Base-by-base conservation (phyloP, 2,888 invertebrate genomes). In the Drosophila pseudotakahashii region DNA sequence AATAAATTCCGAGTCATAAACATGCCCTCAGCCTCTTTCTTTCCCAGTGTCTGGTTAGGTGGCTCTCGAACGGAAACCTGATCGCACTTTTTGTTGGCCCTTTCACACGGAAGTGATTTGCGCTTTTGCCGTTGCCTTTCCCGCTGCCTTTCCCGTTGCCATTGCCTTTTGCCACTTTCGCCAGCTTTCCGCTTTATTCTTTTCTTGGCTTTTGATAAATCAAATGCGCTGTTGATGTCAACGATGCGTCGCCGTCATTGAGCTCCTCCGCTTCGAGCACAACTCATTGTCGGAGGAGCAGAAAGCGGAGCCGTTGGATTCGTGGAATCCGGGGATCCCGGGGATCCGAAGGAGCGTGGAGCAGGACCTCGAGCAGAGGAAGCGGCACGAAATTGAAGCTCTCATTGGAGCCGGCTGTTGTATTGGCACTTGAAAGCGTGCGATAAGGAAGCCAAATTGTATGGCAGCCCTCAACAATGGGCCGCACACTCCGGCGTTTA, bases 371-470 rank as follows among this genome's bases (percentile, higher is more conserved):
- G 41, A 19, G 44, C 45, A 10, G 45, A 53, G 50, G 48, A 57
- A 52, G 68, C 42, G 75, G 77, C 45, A 63, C 68, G 41, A 80
- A 85, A 85, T 85, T 85, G 86, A 82, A 85, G 83, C 69, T 82
- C 75, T 77, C 77, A 73, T 78, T 75, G 75, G 57, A 57, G 70
- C 60, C 48, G 53, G 53, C 60, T 68, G 73, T 73, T 68, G 73
- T 68, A 74, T 62, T 74, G 62, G 59, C 66, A 73, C 81, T 83
- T 74, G 64, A 81, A 72, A 62, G 70, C 59, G 44, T 53, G 69
- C 77, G 79, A 85, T 80, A 82, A 77, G 82, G 86, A 85, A 82
- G 86, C 75, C 70, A 77, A 80, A 82, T 82, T 82, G 79, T 77
- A 80, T 67, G 77, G 78, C 78, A 76, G 67, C 61, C 67, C 80